phyloP scores from a whole-genome alignment of 2,113 vertebrate genomes.

The Cyprinus carpio region DNA sequence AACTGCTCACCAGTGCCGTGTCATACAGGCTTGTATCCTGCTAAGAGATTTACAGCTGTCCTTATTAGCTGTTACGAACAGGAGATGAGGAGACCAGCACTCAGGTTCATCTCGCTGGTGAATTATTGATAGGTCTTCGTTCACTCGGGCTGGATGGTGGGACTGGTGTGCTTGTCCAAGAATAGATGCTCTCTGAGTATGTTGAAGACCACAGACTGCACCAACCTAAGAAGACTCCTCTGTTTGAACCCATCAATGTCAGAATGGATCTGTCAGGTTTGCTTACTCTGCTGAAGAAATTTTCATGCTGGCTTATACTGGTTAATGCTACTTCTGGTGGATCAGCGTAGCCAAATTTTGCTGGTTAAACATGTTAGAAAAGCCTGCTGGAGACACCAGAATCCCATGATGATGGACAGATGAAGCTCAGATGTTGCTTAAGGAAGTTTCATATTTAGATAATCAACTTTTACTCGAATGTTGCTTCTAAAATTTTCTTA shows the following conservation, averaged over 20 bases:
- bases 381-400: background rate
- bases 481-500: background rate
- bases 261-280: constrained; percentile 3
- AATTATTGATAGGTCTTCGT: constrained; percentile 75
- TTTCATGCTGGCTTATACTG: constrained; percentile 2
- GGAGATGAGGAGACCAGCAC: constrained; percentile 65
- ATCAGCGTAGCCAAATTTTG: background rate
- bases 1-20: constrained; percentile 21
- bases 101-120: constrained; percentile 69
- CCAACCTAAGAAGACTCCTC: constrained; percentile 10
- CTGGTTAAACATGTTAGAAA: background rate
- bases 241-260: constrained; percentile 32
- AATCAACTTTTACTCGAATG: background rate
- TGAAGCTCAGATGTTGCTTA: background rate
- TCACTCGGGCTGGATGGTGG: constrained; percentile 35
- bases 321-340: background rate
- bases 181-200: constrained; percentile 36
- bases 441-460: background rate
- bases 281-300: constrained; percentile 10
- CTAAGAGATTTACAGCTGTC: constrained; percentile 58
- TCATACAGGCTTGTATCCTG: constrained; percentile 62
- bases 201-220: constrained; percentile 24
- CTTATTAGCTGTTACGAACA: constrained; percentile 60
- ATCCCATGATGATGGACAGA: background rate
- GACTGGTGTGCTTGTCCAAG: constrained; percentile 11